Base-by-base conservation (phyloP, 2,888 invertebrate species). In the Cantharis nigra region DNA sequence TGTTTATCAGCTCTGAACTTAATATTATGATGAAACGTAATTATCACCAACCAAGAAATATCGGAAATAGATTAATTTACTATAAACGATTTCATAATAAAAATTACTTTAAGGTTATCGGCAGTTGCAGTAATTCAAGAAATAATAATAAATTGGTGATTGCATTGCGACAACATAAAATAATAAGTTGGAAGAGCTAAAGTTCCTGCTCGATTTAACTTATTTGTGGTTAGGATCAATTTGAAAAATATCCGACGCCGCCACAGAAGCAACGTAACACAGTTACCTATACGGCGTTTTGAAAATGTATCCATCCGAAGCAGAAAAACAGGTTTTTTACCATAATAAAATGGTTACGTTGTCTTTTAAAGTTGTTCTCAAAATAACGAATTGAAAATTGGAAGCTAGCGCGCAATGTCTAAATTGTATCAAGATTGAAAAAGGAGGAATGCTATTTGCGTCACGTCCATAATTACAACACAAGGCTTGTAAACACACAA, bases 11-110 rank as follows among this genome's bases (percentile, higher is more conserved):
- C 69, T 76, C 65, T 70, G 75, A 71, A 73, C 13, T 78, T 69
- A 20, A 26, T 26, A 5, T 71, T 78, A 70, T 75, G 63, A 78
- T 67, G 71, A 71, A 49, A 75, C 70, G 64, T 75, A 75, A 63
- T 74, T 63, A 64, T 26, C 20, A 23, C 63, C 14, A 14, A 63
- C 30, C 63, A 64, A 28, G 33, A 13, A 10, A 65, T 74, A 70
- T 70, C 74, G 74, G 70, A 73, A 73, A 62, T 62, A 64, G 72
- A 73, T 69, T 65, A 62, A 28, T 72, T 72, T 64, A 30, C 72
- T 67, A 70, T 49, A 23, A 28, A 30, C 26, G 28, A 65, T 76
- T 76, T 72, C 64, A 72, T 72, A 76, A 75, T 75, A 70, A 63
- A 72, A 63, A 65, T 16, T 26, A 64, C 33, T 49, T 30, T 26